These are phyloP conservation scores for Suricata suricatta DNA, from an alignment of 2,113 vertebrate genomes.

Conservation along the genomic window DNA sequence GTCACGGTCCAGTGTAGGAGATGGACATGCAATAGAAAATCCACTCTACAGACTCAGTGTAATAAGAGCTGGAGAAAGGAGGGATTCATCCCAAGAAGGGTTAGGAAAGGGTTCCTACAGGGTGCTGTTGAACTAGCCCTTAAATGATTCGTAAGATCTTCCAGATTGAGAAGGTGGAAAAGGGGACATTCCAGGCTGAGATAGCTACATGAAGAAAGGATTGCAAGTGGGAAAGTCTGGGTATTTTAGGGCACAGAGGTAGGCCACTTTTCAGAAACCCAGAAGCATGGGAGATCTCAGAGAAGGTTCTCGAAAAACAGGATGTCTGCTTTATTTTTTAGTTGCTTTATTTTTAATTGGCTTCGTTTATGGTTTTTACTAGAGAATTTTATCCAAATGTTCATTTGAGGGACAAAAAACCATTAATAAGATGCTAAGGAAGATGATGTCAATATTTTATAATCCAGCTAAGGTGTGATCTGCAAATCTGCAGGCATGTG, in stretches of 20 bases:
- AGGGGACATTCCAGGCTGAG: background rate
- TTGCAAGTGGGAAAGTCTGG: constrained; percentile 8
- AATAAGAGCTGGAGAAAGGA: constrained; percentile 23
- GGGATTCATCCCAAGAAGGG: background rate
- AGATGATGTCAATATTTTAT: background rate
- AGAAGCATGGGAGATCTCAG: background rate
- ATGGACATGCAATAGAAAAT: background rate
- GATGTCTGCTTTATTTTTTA: background rate
- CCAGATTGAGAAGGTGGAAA: background rate
- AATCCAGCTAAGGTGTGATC: background rate
- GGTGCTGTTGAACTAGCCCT: background rate
- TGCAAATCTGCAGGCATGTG: background rate
- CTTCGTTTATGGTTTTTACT: background rate
- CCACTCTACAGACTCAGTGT: background rate
- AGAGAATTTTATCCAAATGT: background rate
- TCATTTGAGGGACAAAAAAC: background rate
- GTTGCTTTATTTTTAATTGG: background rate
- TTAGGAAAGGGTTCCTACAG: background rate
- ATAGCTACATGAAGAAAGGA: background rate
- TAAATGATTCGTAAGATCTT: background rate
- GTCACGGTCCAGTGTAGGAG: background rate
- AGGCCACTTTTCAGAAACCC: background rate
- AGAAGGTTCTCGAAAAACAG: background rate
- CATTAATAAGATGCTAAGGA: background rate
- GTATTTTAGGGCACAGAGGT: background rate